Base-by-base conservation (phyloP, 2,113 vertebrate species). In the Pseudorhombus dupliciocellatus region DNA sequence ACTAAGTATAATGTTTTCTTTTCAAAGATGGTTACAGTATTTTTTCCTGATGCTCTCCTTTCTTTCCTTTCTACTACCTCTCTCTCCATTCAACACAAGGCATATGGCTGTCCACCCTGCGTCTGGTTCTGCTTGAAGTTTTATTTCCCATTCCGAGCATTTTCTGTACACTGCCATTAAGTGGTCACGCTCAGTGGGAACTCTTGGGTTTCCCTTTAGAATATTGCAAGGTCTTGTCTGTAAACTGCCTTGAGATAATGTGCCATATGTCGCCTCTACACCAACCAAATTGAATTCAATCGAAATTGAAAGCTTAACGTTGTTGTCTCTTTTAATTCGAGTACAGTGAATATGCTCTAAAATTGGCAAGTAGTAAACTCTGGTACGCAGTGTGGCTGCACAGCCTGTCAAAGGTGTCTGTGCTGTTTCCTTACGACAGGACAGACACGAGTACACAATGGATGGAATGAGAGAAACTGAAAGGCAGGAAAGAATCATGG, bases 391-490 rank as follows among this genome's bases (percentile, higher is more conserved):
- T 57, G 26, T 31, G 28, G 22, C 14, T 53, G 34, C 31, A 42
- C n/a, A n/a, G n/a, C 18, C 28, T 59, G 4, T 8, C 31, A 55
- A 26, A 51, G 28, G 52, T 54, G 14, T 24, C 7, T 28, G 7
- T 25, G 22, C 21, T 44, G 68, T 61, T 22, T 30, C 68, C 2
- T 42, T 52, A 42, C 37, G 20, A 53, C 6, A 30, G 5, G 12
- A 54, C 50, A 69, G 62, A 55, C 48, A 73, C 52, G 14, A 16
- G 42, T 15, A 71, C 37, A 55, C 40, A n/a, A 28, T 22, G 12
- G 9, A 63, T 60, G 40, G 54, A 7, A 56, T 44, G 11, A 40
- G 42, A 65, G 73, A 66, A 73, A 44, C 54, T 22, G 51, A 58
- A 26, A 64, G n/a, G 44, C 8, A 48, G 21, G 25, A 65, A 44